Base-by-base conservation (phyloP, 2,888 invertebrate species). In the Alentia gelatinosa region DNA sequence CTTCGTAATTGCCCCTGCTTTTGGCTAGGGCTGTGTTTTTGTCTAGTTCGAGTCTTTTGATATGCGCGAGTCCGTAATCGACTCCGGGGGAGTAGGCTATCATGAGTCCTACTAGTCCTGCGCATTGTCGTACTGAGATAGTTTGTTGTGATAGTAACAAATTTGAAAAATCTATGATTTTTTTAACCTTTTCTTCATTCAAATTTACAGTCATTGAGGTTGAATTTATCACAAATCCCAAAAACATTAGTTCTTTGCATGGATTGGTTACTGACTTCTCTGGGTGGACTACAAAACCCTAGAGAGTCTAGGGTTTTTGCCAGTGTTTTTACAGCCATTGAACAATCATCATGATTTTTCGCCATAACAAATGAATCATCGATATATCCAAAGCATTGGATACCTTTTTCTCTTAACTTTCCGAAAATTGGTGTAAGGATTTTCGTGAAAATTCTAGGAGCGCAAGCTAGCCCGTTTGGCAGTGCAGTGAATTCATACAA, bases 351-450 rank as follows among this genome's bases (percentile, higher is more conserved):
- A 3, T 68, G n/a, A 30, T 1, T 5, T 26, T 68, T 30, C 1
- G 68, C 68, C 12, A 68, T 15, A 0, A 68, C 33, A 30, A 68
- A 68, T 1, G 68, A 68, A 3, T 68, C 68, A 15, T 68, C 68
- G 15, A 68, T 68, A 30, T 68, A 68, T 3, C 5, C 5, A 30
- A 68, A 68, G 26, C 30, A 30, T 30, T 68, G 30, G 33, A 91
- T 86, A 0, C 92, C 92, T 15, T 74, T 68, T 19, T 40, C 56
- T 75, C 92, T 91, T 0, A 93, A 84, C 30, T 68, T 74, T 15
- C 92, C 74, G 39, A 90, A 92, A n/a, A 93, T 90, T n/a, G 92
- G 93, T 50, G 92, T 92, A 19, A 93, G 30, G 5, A 93, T 35
- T 56, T 93, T 92, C 37, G 93, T 93, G 56, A 92, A 93, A 40